A percentile compares a stretch with the other conserved stretches of the same genome.
phyloP scores from a whole-genome alignment of 1,140 invertebrate species.

The Magallana angulata region DNA sequence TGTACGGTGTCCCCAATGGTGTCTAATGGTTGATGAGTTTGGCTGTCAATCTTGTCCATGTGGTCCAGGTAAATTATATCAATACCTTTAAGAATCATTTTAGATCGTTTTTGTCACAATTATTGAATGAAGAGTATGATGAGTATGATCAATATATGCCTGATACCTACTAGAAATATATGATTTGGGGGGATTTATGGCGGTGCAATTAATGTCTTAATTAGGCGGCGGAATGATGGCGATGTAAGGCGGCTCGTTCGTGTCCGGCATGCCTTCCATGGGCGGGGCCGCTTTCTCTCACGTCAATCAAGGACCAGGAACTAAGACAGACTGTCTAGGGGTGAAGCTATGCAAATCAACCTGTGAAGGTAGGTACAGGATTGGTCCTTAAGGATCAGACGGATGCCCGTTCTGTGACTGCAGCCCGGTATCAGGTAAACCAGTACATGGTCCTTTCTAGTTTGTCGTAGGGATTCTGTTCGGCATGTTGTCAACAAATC shows the following conservation, averaged over 20 bases:
- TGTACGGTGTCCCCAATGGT: slow-evolving; percentile 51
- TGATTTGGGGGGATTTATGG: too few relatives aligned
- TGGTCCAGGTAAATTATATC: slow-evolving; percentile 44
- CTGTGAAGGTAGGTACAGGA: slow-evolving; percentile 31
- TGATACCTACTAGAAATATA: too few relatives aligned
- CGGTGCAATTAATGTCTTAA: neutral
- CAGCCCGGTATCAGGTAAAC: neutral
- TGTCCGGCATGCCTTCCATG: slow-evolving; percentile 32
- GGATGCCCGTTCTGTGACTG: slow-evolving; percentile 50
- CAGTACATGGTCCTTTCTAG: too few relatives aligned
- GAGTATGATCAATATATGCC: too few relatives aligned
- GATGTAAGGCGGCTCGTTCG: neutral
- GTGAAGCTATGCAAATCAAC: slow-evolving; percentile 44
- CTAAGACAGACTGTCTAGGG: slow-evolving; percentile 17
- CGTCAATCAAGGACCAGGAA: slow-evolving; percentile 3
- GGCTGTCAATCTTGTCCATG: slow-evolving; percentile 57
- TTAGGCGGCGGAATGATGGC: slow-evolving; percentile 21
- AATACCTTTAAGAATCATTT: too few relatives aligned
- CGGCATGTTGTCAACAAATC: too few relatives aligned
- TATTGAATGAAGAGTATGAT: too few relatives aligned
- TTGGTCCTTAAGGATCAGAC: slow-evolving; percentile 44
- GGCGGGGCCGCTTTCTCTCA: slow-evolving; percentile 16
- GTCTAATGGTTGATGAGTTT: slow-evolving; percentile 42
- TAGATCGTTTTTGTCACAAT: too few relatives aligned
- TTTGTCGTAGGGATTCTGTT: too few relatives aligned